Percentiles rank a stretch among this genome's conserved stretches.
phyloP scores from a whole-genome alignment of 2,113 vertebrate genomes.

The Panthera leo region DNA sequence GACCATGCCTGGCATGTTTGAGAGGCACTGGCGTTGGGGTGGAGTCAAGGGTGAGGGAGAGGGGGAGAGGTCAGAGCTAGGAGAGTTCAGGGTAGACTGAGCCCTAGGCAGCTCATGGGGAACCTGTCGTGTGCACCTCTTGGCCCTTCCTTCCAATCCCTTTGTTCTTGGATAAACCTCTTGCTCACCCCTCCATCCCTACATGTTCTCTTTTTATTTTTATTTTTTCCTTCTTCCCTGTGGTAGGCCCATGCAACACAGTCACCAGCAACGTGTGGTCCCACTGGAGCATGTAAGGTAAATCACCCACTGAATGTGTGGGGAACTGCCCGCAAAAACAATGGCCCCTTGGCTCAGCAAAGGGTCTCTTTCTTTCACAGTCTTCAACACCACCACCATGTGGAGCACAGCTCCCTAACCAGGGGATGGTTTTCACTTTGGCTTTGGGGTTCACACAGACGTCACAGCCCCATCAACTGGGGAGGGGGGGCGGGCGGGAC shows the following conservation, averaged over 20 bases:
- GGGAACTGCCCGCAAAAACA: neutral
- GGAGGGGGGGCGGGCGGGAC: rapidly evolving
- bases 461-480: neutral
- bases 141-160: neutral
- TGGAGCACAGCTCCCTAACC: neutral
- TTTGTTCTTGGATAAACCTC: neutral
- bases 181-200: neutral
- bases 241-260: rapidly evolving
- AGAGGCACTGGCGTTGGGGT: neutral
- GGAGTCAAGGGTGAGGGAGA: rapidly evolving
- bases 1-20: rapidly evolving
- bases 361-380: neutral
- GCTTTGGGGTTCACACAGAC: neutral
- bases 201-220: neutral
- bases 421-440: neutral
- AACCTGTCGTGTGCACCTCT: rapidly evolving
- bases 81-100: no score
- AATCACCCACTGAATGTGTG: rapidly evolving
- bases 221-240: neutral
- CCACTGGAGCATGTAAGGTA: neutral
- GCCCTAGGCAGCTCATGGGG: rapidly evolving
- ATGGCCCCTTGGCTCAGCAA: rapidly evolving
- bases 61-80: neutral
- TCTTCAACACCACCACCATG: rapidly evolving
- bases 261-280: no score